Evolutionary conservation across 2,888 invertebrate species (phyloP), one percentile per base, ranked within the genome.

Genomic region (Athrips mouffetella): DNA sequence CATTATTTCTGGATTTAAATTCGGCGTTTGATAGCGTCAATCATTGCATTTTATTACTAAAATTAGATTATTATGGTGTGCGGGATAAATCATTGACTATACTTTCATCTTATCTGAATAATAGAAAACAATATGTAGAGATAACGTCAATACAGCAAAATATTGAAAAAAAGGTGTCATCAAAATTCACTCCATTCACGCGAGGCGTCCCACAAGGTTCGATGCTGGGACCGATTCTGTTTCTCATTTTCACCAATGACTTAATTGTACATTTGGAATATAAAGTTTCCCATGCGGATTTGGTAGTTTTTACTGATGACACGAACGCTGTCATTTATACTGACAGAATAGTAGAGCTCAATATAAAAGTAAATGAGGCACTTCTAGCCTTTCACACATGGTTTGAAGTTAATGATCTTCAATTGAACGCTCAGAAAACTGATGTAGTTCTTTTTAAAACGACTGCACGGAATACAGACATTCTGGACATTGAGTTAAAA

Each of bases 11-110:
- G 8, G 45, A 45, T 33, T 16, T 45, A 7, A 45, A 13, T 21
- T 31, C 45, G 4, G 42, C 42, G 2, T 44, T 44, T 44, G 42
- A 44, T 23, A 44, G n/a, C 5, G 30, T 30, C 2, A 30, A 30
- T 8, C 42, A 44, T n/a, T 6, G n/a, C n/a, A n/a, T n/a, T n/a
- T 10, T 44, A 30, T 45, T 45, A 21, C 21, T 45, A 5, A 31
- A 45, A 21, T 16, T 45, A 7, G 31, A 13, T 21, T 31, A 31
- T 20, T 37, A 37, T 20, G 37, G 37, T 20, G 25, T 45, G 1
- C 4, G 35, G 10, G 45, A 16, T 15, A 45, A 16, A 6, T 10
- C 35, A 10, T n/a, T 45, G 4, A 8, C 23, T 1, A 3, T 35
- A 13, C 8, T 45, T 10, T 2, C 7, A 16, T 45, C 45, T 13